phyloP scores from a whole-genome alignment of 2,113 vertebrate genomes.

The Mesocricetus auratus region DNA sequence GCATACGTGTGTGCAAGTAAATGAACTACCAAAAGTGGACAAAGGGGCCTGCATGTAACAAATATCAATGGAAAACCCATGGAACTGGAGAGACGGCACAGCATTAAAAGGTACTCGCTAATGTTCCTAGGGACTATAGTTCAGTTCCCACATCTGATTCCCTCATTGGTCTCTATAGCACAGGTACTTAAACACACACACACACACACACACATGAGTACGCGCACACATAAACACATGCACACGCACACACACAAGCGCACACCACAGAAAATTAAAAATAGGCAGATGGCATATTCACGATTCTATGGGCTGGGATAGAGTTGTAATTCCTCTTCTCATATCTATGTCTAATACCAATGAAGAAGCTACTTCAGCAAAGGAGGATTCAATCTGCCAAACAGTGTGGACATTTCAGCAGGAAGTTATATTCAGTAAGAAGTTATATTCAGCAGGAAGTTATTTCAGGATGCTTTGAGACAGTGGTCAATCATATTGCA shows the following conservation, averaged over 20 bases:
- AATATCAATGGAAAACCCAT: background rate
- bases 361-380: background rate
- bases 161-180: background rate
- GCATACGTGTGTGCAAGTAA: background rate
- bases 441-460: background rate
- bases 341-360: background rate
- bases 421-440: background rate
- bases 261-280: background rate
- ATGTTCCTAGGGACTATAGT: background rate
- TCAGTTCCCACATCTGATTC: background rate
- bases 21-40: background rate
- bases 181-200: background rate
- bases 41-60: background rate
- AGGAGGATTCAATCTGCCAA: background rate
- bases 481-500: background rate
- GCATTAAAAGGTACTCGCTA: background rate
- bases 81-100: background rate
- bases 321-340: background rate
- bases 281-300: background rate
- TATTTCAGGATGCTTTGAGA: background rate
- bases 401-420: background rate
- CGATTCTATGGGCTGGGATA: background rate
- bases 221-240: background rate
- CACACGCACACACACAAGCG: too few species aligned
- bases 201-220: background rate